Evolutionary conservation across 2,888 invertebrate species (phyloP).

Genomic region (Synanthedon vespiformis): DNA sequence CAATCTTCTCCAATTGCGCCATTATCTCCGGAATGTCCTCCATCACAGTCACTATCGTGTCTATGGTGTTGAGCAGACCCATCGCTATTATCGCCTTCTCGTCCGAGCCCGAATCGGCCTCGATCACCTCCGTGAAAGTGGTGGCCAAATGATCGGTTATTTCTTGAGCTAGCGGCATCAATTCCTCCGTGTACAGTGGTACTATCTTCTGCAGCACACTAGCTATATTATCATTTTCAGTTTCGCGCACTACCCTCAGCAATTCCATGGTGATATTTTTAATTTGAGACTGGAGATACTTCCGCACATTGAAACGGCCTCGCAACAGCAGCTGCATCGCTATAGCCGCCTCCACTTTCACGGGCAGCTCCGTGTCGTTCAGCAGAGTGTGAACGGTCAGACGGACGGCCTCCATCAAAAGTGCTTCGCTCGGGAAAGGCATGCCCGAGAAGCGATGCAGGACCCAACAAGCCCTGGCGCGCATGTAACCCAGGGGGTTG

Average conservation of each 20-base stretch:
- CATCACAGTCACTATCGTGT: conserved; percentile 94
- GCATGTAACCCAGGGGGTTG: conserved; percentile 83
- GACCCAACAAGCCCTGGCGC: conserved; percentile 96
- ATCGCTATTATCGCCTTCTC: conserved; percentile 98
- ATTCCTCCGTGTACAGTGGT: conserved; percentile 87
- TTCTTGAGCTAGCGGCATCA: conserved; percentile 93
- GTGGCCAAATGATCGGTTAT: conserved; percentile 93
- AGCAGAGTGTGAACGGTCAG: conserved; percentile 84
- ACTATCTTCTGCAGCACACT: conserved; percentile 96
- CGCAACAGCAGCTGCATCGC: conserved; percentile 91
- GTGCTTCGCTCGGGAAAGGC: conserved; percentile 84
- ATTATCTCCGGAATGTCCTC: conserved; percentile 86
- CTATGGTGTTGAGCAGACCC: conserved; percentile 96
- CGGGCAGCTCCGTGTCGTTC: conserved; percentile 91
- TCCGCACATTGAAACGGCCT: conserved; percentile 82
- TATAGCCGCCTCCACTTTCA: conserved; percentile 96
- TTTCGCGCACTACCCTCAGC: conserved; percentile 91
- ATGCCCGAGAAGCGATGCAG: conserved; percentile 91
- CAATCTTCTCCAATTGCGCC: conserved; percentile 89
- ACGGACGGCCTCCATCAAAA: conserved; percentile 83
- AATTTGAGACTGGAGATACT: conserved; percentile 81
- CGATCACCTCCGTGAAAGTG: conserved; percentile 80
- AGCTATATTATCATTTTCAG: conserved; percentile 97
- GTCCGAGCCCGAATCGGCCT: conserved; percentile 89
- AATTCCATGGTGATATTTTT: conserved; percentile 86